These are phyloP conservation scores for Drosophila micromelanica DNA, from an alignment of 1,140 invertebrate genomes.

Conservation along the genomic window DNA sequence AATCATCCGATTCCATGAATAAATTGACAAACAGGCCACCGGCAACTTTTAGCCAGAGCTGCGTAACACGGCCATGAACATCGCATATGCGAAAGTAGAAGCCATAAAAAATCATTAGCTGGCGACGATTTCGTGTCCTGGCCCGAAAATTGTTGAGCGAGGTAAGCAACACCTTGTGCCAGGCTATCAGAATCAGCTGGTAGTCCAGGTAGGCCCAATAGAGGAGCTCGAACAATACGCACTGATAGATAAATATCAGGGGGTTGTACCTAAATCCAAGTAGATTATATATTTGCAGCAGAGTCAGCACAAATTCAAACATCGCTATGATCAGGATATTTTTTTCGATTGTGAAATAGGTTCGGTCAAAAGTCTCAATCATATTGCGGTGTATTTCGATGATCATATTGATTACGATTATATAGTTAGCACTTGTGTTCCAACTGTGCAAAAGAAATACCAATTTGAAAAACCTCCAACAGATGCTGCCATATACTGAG, in stretches of 20 bases:
- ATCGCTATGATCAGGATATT: not conserved
- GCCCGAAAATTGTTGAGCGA: not conserved
- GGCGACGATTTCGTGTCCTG: not conserved
- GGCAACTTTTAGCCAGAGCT: not conserved
- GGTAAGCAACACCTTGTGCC: not conserved
- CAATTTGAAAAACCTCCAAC: not conserved
- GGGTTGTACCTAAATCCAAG: accelerated
- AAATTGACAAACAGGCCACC: not conserved
- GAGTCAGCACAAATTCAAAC: not conserved
- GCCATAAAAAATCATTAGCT: not conserved
- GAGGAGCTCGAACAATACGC: not conserved
- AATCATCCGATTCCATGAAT: not conserved
- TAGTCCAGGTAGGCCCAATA: conserved; percentile 6
- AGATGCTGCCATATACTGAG: not conserved
- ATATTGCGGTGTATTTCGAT: conserved; percentile 3
- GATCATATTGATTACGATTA: not conserved
- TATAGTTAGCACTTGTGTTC: not conserved
- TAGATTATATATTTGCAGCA: conserved; percentile 4
- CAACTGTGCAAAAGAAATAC: not conserved
- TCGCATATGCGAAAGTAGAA: conserved; percentile 8
- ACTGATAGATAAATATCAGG: not conserved
- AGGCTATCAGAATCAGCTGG: not conserved
- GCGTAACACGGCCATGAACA: not conserved
- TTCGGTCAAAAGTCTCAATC: not conserved
- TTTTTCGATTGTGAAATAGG: not conserved